phyloP scores from a whole-genome alignment of 2,888 invertebrate species.

The Yponomeuta plumbellus region DNA sequence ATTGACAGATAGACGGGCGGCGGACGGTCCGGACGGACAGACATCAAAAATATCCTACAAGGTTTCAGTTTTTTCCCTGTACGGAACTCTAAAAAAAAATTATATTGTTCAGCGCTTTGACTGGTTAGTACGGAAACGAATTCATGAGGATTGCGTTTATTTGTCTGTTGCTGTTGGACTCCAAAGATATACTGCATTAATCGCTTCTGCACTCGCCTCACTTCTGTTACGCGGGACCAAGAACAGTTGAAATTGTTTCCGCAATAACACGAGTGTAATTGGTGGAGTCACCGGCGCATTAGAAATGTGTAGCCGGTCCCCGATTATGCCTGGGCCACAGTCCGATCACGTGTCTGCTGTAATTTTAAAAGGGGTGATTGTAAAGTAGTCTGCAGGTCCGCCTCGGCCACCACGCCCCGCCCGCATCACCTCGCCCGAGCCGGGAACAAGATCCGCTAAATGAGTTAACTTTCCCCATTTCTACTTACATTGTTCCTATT shows the following conservation, averaged over 20 bases:
- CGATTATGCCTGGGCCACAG: slow-evolving; percentile 31
- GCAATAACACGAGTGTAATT: slow-evolving; percentile 29
- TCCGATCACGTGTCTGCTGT: slow-evolving; percentile 56
- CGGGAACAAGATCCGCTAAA: slow-evolving; percentile 48
- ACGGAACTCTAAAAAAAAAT: too few species aligned
- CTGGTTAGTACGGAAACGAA: too few species aligned
- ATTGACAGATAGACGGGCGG: too few species aligned
- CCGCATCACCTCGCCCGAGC: slow-evolving; percentile 37
- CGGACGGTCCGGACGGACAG: too few species aligned
- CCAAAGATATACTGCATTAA: too few species aligned
- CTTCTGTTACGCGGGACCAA: too few species aligned
- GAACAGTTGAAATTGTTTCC: slow-evolving; percentile 14
- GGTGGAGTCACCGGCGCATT: slow-evolving; percentile 21
- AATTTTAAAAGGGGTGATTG: slow-evolving; percentile 64
- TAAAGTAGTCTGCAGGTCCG: slow-evolving; percentile 40
- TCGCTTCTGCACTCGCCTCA: too few species aligned
- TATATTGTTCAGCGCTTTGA: too few species aligned
- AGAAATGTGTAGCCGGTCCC: slow-evolving; percentile 31
- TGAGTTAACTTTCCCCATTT: slow-evolving; percentile 70
- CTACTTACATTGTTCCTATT: slow-evolving; percentile 67
- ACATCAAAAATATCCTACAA: too few species aligned
- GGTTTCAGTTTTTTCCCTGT: too few species aligned
- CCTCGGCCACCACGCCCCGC: slow-evolving; percentile 38
- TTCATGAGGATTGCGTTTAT: too few species aligned
- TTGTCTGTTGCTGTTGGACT: too few species aligned